Base-by-base conservation (phyloP, 2,113 vertebrate genomes). In the Cyphomyrus plagiostoma region DNA sequence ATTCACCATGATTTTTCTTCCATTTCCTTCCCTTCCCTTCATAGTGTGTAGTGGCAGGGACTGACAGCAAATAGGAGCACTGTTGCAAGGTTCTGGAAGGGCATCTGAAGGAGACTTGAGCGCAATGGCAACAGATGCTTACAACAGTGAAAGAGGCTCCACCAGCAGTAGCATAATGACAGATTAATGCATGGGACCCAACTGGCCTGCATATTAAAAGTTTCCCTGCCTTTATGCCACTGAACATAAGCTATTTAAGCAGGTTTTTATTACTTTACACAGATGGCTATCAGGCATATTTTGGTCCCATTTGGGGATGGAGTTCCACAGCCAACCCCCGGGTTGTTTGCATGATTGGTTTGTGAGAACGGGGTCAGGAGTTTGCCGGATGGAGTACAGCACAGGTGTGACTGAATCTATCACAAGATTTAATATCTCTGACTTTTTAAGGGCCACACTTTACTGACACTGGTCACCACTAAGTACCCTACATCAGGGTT, bases 241-340 rank as follows among this genome's bases (percentile, higher is more conserved):
- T 45, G 82, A 84, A 84, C 39, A 84, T 83, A 83, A 83, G 70
- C 21, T 48, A 83, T 84, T 84, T 84, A 84, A 23, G 82, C 82
- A 23, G 21, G 8, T 84, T 46, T 84, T 23, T 48, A 21, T 84
- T 48, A 84, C 82, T 45, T 84, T 23, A 46, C 42, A 84, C 82
- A 84, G 82, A 84, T 84, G 74, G 74, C 74, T 42, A 42, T 80
- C 35, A 23, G 39, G 82, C 42, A 84, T 23, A 84, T 84, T 84
- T 84, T 45, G 10, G 42, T 84, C 82, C 82, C 19, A 0, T 48
- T 46, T 84, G 82, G 82, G 23, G 45, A 84, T 48, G 35, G 9
- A 42, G 30, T 6, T 80, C 35, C 74, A 17, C 13, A 80, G 35
- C 30, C 74, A 17, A 4, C 13, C 74, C 62, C 74, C 19, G 5